Evolutionary conservation across 2,113 vertebrate genomes (phyloP).

Genomic region (Salvelinus namaycush): DNA sequence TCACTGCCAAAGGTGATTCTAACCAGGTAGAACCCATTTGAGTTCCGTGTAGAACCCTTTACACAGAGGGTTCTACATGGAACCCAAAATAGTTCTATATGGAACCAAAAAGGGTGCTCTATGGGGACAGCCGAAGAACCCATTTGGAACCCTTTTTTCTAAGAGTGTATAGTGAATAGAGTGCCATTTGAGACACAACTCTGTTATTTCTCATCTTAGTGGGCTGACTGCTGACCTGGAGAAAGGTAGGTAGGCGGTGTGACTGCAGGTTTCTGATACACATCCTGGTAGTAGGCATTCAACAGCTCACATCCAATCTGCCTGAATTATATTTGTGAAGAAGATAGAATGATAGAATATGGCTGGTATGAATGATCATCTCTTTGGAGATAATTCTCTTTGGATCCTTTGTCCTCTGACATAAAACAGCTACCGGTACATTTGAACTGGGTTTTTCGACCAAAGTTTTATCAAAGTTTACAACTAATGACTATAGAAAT

Average conservation of each 20-base stretch:
- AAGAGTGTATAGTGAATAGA: not conserved
- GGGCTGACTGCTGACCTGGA: conserved; percentile 32
- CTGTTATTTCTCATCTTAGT: conserved; percentile 39
- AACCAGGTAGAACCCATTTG: no score
- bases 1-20: no score
- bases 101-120: no score
- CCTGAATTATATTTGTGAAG: not conserved
- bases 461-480: not conserved
- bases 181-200: conserved; percentile 38
- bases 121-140: no score
- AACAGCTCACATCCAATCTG: not conserved
- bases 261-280: not conserved
- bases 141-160: no score
- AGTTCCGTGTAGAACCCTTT: no score
- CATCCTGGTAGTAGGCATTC: not conserved
- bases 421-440: not conserved
- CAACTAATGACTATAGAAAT: not conserved
- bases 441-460: no score
- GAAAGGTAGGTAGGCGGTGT: conserved; percentile 1
- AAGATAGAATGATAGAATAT: not conserved
- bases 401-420: not conserved
- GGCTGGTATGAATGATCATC: not conserved
- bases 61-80: no score
- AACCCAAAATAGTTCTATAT: no score
- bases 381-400: not conserved